Evolutionary conservation across 2,797 vertebrate genomes (phyloP), one percentile per base, ranked within the genome.

Genomic region (Pangasius larnaudii): DNA sequence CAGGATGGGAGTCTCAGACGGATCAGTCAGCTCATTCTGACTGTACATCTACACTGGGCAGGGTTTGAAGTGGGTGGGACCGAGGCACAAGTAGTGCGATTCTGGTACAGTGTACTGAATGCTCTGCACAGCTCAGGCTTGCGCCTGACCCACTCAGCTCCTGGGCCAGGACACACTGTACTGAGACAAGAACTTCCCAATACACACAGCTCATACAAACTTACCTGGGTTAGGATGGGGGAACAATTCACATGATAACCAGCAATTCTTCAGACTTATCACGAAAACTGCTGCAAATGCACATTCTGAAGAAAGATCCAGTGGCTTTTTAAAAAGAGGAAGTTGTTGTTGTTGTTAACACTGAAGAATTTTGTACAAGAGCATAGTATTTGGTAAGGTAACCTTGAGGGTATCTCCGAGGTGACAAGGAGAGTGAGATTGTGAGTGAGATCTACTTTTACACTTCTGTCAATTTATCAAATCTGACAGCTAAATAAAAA

Each of bases 61-160:
- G 95, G 96, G 42, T 97, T 97, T 88, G 96, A 96, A 90, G 95
- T 97, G 85, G 94, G 93, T 14, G 96, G 95, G 46, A 92, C 89
- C 0, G 87, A 95, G 0, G 92, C 94, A 46, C 95, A 96, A 51
- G 96, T 96, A 88, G 93, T 96, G 53, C 94, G 94, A 82, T 97
- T 95, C 90, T 96, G 96, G 96, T 96, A 95, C 94, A 96, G 95
- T 75, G 80, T 96, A 85, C 91, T 96, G 67, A 93, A 86, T 67
- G 93, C 94, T 51, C 90, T 96, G 8, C 87, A 91, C 36, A 91
- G 86, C 42, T 92, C 93, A 46, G 96, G 95, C 80, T 93, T 96
- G 56, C 92, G 89, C 85, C 92, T 96, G 88, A 91, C 96, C 78
- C 92, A 95, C 91, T 95, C 93, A 82, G 91, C 90, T 39, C 90